Conservation (phyloP, 2,888 invertebrate genomes). For the Megalurothrips usitatus region DNA sequence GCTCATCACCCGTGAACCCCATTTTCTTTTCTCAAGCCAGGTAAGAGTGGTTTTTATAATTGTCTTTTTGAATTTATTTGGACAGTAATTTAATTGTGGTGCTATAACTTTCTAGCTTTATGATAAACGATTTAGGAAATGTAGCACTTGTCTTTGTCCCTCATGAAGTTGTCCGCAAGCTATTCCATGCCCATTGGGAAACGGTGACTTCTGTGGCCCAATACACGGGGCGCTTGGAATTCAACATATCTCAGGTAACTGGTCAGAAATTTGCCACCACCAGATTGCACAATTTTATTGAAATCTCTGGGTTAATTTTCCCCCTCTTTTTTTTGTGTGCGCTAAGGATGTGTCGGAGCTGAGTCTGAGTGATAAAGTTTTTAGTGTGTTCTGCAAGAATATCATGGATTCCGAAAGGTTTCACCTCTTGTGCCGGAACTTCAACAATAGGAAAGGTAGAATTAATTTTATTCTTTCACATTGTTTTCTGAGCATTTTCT, state of each 20-base stretch:
- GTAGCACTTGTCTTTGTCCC: background rate
- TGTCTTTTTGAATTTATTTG: background rate
- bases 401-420: background rate
- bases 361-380: background rate
- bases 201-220: background rate
- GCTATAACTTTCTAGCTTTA: background rate
- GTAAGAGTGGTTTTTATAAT: background rate
- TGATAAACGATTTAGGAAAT: background rate
- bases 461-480: background rate
- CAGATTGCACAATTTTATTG: background rate
- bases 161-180: background rate
- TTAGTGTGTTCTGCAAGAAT: background rate
- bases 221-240: background rate
- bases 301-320: background rate
- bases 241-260: background rate
- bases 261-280: too few species aligned
- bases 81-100: background rate
- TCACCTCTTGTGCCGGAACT: background rate
- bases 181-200: background rate
- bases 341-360: background rate
- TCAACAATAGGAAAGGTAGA: background rate
- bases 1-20: background rate
- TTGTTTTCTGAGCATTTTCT: background rate
- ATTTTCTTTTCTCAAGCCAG: background rate
- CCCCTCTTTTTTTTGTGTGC: background rate